Conservation (phyloP, 1,140 invertebrate genomes). For the Drosophila funebris region DNA sequence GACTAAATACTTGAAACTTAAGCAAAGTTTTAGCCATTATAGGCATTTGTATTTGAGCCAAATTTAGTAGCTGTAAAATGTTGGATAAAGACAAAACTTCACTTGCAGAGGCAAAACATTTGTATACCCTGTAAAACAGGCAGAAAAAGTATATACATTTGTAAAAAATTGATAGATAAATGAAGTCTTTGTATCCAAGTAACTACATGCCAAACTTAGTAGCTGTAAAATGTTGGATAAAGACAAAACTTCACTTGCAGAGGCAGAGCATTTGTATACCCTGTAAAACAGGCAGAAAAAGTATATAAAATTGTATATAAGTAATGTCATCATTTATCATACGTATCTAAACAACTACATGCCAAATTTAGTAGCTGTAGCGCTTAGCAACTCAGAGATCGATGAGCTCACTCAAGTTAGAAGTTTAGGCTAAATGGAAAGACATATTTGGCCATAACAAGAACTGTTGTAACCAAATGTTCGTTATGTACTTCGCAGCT, state of each 20-base stretch:
- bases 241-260: neutral
- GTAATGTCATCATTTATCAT: neutral
- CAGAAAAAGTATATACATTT: neutral
- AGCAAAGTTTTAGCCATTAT: too few relatives aligned
- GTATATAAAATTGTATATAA: neutral
- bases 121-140: too few relatives aligned
- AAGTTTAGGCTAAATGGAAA: neutral
- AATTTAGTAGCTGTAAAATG: too few relatives aligned
- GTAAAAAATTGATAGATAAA: too few relatives aligned
- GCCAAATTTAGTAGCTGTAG: constrained; percentile 6
- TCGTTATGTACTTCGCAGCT: neutral
- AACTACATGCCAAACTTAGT: too few relatives aligned
- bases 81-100: neutral
- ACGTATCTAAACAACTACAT: neutral
- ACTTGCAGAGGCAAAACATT: too few relatives aligned
- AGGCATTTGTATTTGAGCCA: too few relatives aligned
- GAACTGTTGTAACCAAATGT: neutral
- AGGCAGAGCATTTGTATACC: neutral
- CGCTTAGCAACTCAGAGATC: neutral
- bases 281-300: neutral
- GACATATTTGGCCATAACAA: neutral
- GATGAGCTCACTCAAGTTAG: constrained; percentile 5
- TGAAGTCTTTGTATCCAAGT: too few relatives aligned
- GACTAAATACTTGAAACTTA: too few relatives aligned
- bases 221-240: too few relatives aligned